Conservation (phyloP, 2,797 vertebrate species). For the Poecilia picta region DNA sequence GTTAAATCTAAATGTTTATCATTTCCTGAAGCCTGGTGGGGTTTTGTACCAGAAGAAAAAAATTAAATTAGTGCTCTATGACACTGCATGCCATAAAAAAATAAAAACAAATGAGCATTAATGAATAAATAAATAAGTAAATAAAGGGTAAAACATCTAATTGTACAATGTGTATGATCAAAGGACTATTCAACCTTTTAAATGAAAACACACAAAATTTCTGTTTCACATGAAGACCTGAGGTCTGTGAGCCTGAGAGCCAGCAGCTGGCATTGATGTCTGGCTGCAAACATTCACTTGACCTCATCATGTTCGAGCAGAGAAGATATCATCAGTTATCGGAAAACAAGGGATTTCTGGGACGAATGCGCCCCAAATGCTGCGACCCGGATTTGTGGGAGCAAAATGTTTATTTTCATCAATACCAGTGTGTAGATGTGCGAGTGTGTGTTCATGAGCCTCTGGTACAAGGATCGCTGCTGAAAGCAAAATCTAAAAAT, state of each 20-base stretch:
- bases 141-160: background rate
- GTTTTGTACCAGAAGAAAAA: background rate
- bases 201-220: background rate
- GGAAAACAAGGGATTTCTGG: constrained; percentile 27
- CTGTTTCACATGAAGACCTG: background rate
- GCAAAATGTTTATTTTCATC: constrained; percentile 56
- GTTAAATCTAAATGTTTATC: background rate
- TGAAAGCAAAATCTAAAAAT: constrained; percentile 57
- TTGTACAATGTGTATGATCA: background rate
- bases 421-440: constrained; percentile 15
- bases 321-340: constrained; percentile 37
- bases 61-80: background rate
- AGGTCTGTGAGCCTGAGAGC: constrained; percentile 13
- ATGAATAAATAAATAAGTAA: background rate
- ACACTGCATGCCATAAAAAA: background rate
- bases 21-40: background rate
- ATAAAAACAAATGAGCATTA: background rate
- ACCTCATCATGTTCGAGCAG: constrained; percentile 47
- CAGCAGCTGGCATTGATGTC: constrained; percentile 51
- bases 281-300: constrained; percentile 48
- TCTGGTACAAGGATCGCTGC: constrained; percentile 32
- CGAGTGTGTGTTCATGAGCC: constrained; percentile 19
- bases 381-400: constrained; percentile 37
- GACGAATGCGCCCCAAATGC: constrained; percentile 4
- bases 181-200: background rate